Percentiles rank a stretch among this genome's conserved stretches.
These are phyloP conservation scores for Psittacara wagleri DNA, from an alignment of 2,113 vertebrate species.

Conservation along the genomic window DNA sequence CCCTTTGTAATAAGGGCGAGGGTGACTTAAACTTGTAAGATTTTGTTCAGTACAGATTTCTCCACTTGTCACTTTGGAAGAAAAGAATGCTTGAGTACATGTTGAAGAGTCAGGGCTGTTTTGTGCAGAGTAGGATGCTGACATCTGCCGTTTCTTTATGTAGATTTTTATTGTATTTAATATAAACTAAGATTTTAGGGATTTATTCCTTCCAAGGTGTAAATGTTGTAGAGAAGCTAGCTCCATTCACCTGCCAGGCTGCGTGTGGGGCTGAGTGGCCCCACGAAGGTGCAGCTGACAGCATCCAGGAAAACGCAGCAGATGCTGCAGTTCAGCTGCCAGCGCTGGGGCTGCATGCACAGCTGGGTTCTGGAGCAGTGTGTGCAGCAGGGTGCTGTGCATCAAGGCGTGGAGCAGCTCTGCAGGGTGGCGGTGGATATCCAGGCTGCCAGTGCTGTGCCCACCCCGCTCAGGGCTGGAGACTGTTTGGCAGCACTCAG, in stretches of 20 bases:
- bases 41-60: not conserved
- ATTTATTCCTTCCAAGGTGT: not conserved
- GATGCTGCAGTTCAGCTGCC: fast-evolving
- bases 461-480: not conserved
- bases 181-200: not conserved
- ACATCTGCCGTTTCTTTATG: not conserved
- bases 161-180: not conserved
- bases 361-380: not conserved
- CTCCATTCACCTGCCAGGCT: not conserved
- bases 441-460: not conserved
- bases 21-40: not conserved
- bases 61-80: not conserved
- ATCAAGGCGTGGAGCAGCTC: not conserved
- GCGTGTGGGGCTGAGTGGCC: fast-evolving
- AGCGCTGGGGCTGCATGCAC: fast-evolving
- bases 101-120: not conserved
- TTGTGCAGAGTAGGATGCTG: not conserved
- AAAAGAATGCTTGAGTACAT: not conserved
- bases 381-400: not conserved
- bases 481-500: not conserved
- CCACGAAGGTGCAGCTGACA: fast-evolving
- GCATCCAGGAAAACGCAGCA: fast-evolving
- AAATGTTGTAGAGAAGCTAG: not conserved
- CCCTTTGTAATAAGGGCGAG: fast-evolving
- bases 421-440: not conserved